Conservation (phyloP, 2,888 invertebrate species). For the Dolomedes plantarius region DNA sequence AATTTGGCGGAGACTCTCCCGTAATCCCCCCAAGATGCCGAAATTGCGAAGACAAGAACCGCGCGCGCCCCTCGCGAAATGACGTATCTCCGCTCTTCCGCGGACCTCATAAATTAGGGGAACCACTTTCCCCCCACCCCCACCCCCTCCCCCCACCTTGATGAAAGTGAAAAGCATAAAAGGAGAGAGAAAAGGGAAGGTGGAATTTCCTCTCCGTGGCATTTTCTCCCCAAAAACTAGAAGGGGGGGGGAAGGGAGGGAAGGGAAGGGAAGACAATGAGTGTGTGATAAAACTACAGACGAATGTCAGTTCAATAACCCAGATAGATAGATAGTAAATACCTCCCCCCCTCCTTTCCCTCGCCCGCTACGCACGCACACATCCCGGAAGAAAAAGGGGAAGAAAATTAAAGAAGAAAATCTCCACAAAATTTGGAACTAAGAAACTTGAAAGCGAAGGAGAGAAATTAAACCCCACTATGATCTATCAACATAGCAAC, state of each 20-base stretch:
- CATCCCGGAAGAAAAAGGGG: background rate
- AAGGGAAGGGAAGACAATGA: conserved; percentile 41
- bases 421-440: conserved; percentile 69
- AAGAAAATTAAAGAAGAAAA: conserved; percentile 38
- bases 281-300: conserved; percentile 60
- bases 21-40: background rate
- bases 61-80: background rate
- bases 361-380: too few relatives aligned
- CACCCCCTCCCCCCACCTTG: conserved; percentile 17
- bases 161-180: conserved; percentile 62
- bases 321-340: conserved; percentile 67
- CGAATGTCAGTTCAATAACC: conserved; percentile 70
- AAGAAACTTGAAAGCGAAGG: conserved; percentile 60
- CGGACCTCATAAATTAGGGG: conserved; percentile 12
- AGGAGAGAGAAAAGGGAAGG: conserved; percentile 31
- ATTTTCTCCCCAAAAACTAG: conserved; percentile 54
- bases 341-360: conserved; percentile 7
- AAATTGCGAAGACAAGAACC: background rate
- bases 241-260: conserved; percentile 13
- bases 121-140: background rate
- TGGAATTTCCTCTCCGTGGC: conserved; percentile 51
- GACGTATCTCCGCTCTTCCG: conserved; percentile 3
- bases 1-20: background rate
- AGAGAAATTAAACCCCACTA: conserved; percentile 70
- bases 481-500: conserved; percentile 70